These are phyloP conservation scores for Temnothorax ravouxi DNA, from an alignment of 2,888 invertebrate species.

Conservation along the genomic window DNA sequence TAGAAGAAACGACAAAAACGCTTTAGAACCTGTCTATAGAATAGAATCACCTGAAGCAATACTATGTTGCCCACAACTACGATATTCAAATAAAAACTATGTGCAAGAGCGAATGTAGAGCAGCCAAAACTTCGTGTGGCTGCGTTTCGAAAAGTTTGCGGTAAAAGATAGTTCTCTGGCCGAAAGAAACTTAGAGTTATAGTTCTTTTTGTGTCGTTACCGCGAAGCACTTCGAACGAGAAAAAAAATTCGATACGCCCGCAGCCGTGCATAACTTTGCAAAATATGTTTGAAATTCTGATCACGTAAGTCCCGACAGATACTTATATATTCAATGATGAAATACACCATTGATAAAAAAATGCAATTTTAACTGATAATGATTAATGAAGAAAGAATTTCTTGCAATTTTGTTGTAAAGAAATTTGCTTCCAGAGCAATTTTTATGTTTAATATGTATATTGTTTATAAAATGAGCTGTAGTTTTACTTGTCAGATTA, in stretches of 20 bases:
- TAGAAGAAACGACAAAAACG: constrained; percentile 24
- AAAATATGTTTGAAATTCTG: constrained; percentile 64
- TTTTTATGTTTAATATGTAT: background rate
- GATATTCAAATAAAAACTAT: constrained; percentile 75
- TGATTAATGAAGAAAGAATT: background rate
- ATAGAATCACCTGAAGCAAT: constrained; percentile 59
- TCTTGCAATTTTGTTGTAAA: background rate
- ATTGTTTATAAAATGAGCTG: background rate
- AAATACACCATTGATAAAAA: background rate
- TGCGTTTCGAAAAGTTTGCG: constrained; percentile 64
- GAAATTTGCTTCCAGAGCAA: background rate
- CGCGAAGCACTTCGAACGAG: constrained; percentile 69
- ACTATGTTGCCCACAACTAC: constrained; percentile 41
- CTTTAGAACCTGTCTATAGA: constrained; percentile 42
- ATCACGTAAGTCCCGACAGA: constrained; percentile 56
- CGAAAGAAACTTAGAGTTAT: constrained; percentile 71
- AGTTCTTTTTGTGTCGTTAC: constrained; percentile 59
- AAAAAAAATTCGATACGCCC: constrained; percentile 69
- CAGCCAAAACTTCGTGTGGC: constrained; percentile 67
- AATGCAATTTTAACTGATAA: background rate
- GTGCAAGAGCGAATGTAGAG: constrained; percentile 70
- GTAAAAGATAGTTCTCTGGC: constrained; percentile 50
- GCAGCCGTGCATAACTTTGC: constrained; percentile 60
- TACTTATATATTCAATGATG: constrained; percentile 25
- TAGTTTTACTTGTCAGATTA: background rate